Base-by-base conservation (phyloP, 2,113 vertebrate genomes). In the Marmota flaviventris region DNA sequence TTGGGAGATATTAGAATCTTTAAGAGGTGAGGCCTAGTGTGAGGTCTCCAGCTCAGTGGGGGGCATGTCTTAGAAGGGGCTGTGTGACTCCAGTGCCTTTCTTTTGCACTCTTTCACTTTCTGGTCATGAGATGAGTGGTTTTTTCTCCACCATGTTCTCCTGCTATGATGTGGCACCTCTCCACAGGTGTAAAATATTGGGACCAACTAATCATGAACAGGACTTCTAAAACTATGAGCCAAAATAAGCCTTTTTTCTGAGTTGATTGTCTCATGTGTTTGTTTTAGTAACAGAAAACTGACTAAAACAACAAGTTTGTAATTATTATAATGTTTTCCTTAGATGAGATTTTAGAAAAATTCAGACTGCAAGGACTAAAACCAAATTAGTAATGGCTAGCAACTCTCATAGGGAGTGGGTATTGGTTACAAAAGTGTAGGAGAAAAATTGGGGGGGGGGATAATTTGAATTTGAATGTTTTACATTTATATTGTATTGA, bases 371-470 rank as follows among this genome's bases (percentile, higher is more conserved):
- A 10, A 79, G 37, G 20, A 24, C 17, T n/a, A 24, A 58, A 78
- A 42, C 34, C 42, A 73, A n/a, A 39, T 92, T 8, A 87, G 27
- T 58, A 3, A 10, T 63, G 24, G 16, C 34, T 77, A 70, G 27
- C 3, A 48, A 8, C 1, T 53, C 4, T 27, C 8, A 12, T 45
- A 1, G 24, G 25, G 4, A 79, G 10, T 29, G 4, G 22, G 20
- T 61, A 22, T 56, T 53, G 63, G 22, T 12, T 65, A n/a, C 22
- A 78, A 70, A 88, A 18, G 2, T 25, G 13, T 32, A 34, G 39
- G 4, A 76, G 37, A 84, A 5, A 69, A 61, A 84, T 32, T 34
- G 34, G 7, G 4, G 5, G 7, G 4, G 5, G 27, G 45, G 45
- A 9, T 45, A 45, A 45, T 45, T 45, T 45, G 8, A 48, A 61